These are phyloP conservation scores for Sarcophaga carnaria DNA, from an alignment of 2,888 invertebrate species.

Conservation along the genomic window DNA sequence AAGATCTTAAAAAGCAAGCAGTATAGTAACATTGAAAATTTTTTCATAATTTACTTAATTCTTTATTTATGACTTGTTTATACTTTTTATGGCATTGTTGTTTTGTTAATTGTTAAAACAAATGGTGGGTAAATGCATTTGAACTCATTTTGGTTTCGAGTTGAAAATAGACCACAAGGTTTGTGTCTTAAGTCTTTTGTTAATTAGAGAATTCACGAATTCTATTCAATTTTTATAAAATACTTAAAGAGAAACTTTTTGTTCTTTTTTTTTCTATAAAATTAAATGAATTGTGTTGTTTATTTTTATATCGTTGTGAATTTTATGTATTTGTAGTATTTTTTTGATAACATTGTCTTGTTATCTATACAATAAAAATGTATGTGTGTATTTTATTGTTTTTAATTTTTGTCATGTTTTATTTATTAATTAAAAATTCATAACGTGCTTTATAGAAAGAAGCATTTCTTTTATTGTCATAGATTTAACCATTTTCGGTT, in stretches of 20 bases:
- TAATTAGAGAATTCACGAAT: constrained; percentile 4
- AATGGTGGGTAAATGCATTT: neutral
- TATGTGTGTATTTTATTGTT: neutral
- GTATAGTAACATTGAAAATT: neutral
- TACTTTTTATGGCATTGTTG: constrained; percentile 3
- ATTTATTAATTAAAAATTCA: constrained; percentile 16
- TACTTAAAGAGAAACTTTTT: constrained; percentile 13
- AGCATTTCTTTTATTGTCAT: constrained; percentile 26
- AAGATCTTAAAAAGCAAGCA: neutral
- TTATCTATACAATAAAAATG: constrained; percentile 9
- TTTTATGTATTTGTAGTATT: neutral
- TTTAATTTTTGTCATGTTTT: neutral
- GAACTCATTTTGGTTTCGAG: neutral
- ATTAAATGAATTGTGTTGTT: neutral
- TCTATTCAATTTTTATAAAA: constrained; percentile 12
- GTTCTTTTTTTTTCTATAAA: neutral
- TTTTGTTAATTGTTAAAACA: constrained; percentile 3
- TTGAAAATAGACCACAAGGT: neutral
- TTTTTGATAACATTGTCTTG: constrained; percentile 15
- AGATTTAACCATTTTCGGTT: constrained; percentile 24
- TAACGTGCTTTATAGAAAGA: neutral
- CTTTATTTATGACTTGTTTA: constrained; percentile 15
- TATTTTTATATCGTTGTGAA: neutral
- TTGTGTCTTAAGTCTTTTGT: constrained; percentile 55
- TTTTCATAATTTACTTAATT: neutral